A percentile compares a stretch with the other conserved stretches of the same genome.
phyloP scores from a whole-genome alignment of 2,888 invertebrate species.

The Amblyteles armatorius region DNA sequence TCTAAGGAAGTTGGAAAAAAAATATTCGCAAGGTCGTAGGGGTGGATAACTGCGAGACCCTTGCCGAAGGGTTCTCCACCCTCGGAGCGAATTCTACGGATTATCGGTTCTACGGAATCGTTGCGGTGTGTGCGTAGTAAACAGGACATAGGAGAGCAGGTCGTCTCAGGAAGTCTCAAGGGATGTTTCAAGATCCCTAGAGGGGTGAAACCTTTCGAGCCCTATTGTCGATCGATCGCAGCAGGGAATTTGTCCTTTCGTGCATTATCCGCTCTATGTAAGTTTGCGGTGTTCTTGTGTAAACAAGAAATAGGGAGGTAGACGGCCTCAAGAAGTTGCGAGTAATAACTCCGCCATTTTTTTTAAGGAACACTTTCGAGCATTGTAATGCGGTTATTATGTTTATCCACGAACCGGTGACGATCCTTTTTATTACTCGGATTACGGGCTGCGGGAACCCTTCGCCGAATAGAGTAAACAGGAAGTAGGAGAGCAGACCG shows the following conservation, averaged over 20 bases:
- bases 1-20: slow-evolving; percentile 36
- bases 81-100: slow-evolving; percentile 8
- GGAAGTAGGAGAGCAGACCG: slow-evolving; percentile 70
- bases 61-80: neutral
- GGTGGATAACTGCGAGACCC: neutral
- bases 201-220: neutral
- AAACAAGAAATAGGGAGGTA: slow-evolving; percentile 63
- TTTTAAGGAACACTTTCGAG: too few relatives aligned
- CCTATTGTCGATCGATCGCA: neutral
- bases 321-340: slow-evolving; percentile 43
- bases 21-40: neutral
- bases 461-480: slow-evolving; percentile 66
- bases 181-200: slow-evolving; percentile 11
- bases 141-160: slow-evolving; percentile 71
- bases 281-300: neutral
- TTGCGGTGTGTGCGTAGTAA: slow-evolving; percentile 53
- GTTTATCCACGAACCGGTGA: slow-evolving; percentile 17
- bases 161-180: slow-evolving; percentile 40
- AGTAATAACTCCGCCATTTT: neutral
- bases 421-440: neutral
- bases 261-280: neutral
- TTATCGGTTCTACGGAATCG: neutral
- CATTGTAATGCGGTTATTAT: too few relatives aligned
- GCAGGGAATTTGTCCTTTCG: neutral
- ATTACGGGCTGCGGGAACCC: neutral